Conservation (phyloP, 2,797 vertebrate genomes). For the Platyrinchus mystaceus region DNA sequence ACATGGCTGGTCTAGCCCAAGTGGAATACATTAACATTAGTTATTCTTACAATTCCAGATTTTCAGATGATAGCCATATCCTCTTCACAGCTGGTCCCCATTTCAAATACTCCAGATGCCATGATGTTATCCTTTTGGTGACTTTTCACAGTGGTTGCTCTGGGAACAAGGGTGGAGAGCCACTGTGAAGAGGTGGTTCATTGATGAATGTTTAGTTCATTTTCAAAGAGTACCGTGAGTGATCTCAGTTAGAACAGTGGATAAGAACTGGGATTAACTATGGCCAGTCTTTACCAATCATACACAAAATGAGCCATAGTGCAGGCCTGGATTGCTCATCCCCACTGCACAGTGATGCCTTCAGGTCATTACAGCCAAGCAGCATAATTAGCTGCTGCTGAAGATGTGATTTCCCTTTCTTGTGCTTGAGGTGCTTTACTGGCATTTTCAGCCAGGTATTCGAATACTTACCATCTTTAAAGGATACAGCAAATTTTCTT, state of each 20-base stretch:
- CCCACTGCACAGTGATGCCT: not conserved
- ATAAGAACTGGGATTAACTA: not conserved
- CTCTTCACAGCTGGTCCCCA: not conserved
- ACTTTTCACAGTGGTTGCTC: not conserved
- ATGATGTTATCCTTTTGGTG: not conserved
- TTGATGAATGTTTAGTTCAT: not conserved
- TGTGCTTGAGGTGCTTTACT: not conserved
- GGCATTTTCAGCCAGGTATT: not conserved
- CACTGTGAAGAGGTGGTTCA: not conserved
- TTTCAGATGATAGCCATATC: not conserved
- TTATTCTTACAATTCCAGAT: not conserved
- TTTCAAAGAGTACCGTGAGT: not conserved
- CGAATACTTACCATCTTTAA: not conserved
- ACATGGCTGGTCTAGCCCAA: not conserved
- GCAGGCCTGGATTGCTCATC: not conserved
- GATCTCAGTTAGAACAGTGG: not conserved
- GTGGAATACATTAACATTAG: not conserved
- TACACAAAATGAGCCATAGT: fast-evolving
- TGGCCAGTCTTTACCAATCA: not conserved
- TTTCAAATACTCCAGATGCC: not conserved
- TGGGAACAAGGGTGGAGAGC: not conserved
- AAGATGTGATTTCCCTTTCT: not conserved
- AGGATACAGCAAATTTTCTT: not conserved
- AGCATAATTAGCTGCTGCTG: not conserved
- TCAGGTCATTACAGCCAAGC: not conserved